These are phyloP conservation scores for Cathartes aura DNA, from an alignment of 2,113 vertebrate species.

Conservation along the genomic window DNA sequence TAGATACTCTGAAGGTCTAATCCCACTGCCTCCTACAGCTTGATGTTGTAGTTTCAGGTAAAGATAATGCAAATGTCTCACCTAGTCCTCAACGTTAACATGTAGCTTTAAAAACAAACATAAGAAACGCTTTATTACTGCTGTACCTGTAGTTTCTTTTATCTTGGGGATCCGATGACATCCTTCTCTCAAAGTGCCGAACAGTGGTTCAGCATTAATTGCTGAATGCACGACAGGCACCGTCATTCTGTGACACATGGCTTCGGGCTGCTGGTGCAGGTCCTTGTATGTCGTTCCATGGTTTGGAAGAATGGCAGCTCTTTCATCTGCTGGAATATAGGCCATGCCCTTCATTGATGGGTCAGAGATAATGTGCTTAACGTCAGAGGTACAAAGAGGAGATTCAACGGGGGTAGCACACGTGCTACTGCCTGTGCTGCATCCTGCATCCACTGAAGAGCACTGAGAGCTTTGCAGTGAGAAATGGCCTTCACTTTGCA, in stretches of 20 bases:
- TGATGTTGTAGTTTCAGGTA: not conserved
- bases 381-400: constrained; percentile 87
- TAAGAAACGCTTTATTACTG: constrained; percentile 61
- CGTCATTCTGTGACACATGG: constrained; percentile 85
- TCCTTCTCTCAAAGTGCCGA: constrained; percentile 86
- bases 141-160: constrained; percentile 99
- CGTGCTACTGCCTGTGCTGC: constrained; percentile 91
- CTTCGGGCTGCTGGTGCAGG: constrained; percentile 86
- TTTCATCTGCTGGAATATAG: constrained; percentile 85
- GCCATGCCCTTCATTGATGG: constrained; percentile 81
- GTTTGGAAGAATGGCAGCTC: constrained; percentile 78
- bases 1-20: not conserved
- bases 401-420: constrained; percentile 92
- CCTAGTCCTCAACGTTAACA: not conserved
- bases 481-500: constrained; percentile 92
- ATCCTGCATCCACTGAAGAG: constrained; percentile 95
- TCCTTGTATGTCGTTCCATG: constrained; percentile 83
- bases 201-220: constrained; percentile 86
- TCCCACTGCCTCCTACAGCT: not conserved
- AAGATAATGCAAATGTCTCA: not conserved
- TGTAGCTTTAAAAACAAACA: not conserved
- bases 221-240: constrained; percentile 88
- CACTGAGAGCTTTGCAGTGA: constrained; percentile 95
- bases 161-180: constrained; percentile 94
- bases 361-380: constrained; percentile 86